Base-by-base conservation (phyloP, 64 coral and sea anemone species). In the Montipora capricornis region DNA sequence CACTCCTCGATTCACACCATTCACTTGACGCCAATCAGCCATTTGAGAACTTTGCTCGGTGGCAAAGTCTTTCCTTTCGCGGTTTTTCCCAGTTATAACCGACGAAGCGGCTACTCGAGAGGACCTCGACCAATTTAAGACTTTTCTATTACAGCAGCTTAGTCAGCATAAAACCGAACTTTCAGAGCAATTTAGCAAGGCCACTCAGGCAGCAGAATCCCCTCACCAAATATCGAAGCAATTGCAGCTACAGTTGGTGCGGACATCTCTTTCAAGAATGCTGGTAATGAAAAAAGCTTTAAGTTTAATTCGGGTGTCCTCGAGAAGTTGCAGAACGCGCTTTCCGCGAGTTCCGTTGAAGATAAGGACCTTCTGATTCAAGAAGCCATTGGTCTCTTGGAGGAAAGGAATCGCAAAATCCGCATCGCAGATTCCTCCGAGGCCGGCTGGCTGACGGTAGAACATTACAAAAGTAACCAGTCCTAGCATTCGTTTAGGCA, bases 401-500 rank as follows among this genome's bases (percentile, higher is more conserved):
- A 55, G 52, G 52, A 55, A 55, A 55, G 52, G 52, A 55, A 55
- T 55, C 52, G 52, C 10, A 55, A 55, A 55, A 55, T 55, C 52
- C 0, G 52, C 52, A 5, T 55, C 52, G 52, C 52, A 55, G 52
- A 90, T 44, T 78, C 74, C 37, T 90, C 88, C 29, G 88, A 90
- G 44, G 88, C 49, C 22, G 75, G 89, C 79, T 90, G 89, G 89
- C 20, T 90, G 46, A 90, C 89, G 2, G 22, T 62, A 24, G 10
- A 55, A 55, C 52, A 55, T 55, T 55, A 55, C 52, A 0, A 55
- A 80, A 58, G 16, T 52, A 80, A 90, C 17, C 47, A 5, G 37
- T 44, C 37, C 47, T 66, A 87, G 50, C 53, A 48, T 49, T 20
- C 75, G 14, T 49, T 76, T 93, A 19, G 20, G 13, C 69, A 89